A percentile compares a stretch with the other conserved stretches of the same genome.
These are phyloP conservation scores for Fulmarus glacialis DNA, from an alignment of 2,113 vertebrate genomes.

Conservation along the genomic window DNA sequence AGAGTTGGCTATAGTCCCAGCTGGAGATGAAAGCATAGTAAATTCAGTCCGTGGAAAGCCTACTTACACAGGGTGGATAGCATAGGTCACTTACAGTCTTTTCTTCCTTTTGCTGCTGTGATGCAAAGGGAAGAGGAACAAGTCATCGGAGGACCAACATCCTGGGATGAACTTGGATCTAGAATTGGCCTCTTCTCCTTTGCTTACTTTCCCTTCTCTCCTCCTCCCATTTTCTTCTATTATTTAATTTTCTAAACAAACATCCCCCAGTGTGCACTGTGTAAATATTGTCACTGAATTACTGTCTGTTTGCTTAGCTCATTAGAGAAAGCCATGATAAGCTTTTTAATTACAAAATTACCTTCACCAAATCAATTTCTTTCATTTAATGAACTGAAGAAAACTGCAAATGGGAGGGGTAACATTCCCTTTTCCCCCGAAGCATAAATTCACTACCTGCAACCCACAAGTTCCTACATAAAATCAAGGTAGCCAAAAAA, in stretches of 20 bases:
- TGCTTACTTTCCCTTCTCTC: constrained; percentile 33
- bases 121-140: neutral
- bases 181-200: neutral
- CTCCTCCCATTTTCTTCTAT: constrained; percentile 24
- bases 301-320: constrained; percentile 81
- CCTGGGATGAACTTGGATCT: neutral
- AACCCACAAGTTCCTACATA: neutral
- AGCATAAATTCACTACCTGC: constrained; percentile 25
- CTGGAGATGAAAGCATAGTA: neutral
- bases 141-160: neutral
- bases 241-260: constrained; percentile 78
- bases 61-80: neutral
- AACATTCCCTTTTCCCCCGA: neutral
- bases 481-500: neutral
- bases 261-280: constrained; percentile 43
- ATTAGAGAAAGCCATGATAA: constrained; percentile 82
- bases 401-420: constrained; percentile 65
- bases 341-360: constrained; percentile 88
- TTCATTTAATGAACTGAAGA: constrained; percentile 80
- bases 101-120: neutral
- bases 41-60: constrained; percentile 23
- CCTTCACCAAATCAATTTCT: constrained; percentile 78
- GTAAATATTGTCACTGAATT: constrained; percentile 84
- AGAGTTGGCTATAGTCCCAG: neutral
- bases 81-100: neutral